Evolutionary conservation across 2,888 invertebrate genomes (phyloP), one percentile per base, ranked within the genome.

Genomic region (Orthosia gracilis): DNA sequence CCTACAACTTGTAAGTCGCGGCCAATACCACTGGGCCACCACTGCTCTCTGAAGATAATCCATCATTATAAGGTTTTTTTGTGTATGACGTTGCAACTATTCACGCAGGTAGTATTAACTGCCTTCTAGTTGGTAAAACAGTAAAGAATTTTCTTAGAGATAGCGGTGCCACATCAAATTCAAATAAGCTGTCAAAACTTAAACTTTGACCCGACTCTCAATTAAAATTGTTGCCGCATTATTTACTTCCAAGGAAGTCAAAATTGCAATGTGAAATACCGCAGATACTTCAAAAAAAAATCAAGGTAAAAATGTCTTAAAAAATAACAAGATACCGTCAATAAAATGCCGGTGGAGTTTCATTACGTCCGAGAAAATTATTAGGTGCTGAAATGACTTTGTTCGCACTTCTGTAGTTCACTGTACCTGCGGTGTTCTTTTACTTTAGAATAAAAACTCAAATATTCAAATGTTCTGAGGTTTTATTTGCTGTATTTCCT

Each of bases 281-380:
- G 26, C 26, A 45, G 47, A 57, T 67, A 52, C 40, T 69, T 74
- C 69, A 45, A 63, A 64, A 73, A 52, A 73, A 61, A 63, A 63
- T 57, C 55, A 62, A 62, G 54, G 73, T 66, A 55, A 64, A 66
- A 15, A 45, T 18, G 40, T 58, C 9, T 45, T 57, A 21, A 70
- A 64, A 82, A 82, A 78, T 66, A 71, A 68, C 76, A 68, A 72
- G 52, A 69, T 67, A 67, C 52, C 65, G 40, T 69, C 78, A 70
- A 72, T 80, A 74, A 80, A 68, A 73, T n/a, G 47, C 59, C 54
- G 47, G 69, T 45, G 65, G 52, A 52, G 66, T 83, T 72, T 77
- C 77, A 80, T 83, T 83, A 73, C 69, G 54, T 62, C 59, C 61
- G 70, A 31, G 54, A 69, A 81, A 74, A 67, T 66, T 71, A 78